Conservation (phyloP, 2,888 invertebrate species). For the Sthenelais limicola region DNA sequence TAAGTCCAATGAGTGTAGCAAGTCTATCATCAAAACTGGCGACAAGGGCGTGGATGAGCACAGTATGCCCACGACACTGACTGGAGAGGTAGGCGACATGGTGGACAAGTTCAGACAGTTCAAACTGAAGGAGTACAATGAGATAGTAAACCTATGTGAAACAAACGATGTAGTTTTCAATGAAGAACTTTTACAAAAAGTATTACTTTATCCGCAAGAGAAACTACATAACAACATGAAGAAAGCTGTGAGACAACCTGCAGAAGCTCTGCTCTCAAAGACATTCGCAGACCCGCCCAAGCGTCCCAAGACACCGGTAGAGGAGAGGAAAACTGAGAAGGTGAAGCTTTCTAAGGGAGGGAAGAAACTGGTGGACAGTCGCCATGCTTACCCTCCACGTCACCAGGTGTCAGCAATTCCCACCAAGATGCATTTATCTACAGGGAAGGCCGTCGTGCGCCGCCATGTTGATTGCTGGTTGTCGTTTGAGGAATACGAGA, state of each 20-base stretch:
- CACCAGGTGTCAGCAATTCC: conserved; percentile 53
- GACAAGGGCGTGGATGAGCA: conserved; percentile 66
- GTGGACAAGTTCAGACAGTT: conserved; percentile 64
- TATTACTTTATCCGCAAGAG: conserved; percentile 65
- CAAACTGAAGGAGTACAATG: conserved; percentile 64
- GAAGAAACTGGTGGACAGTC: conserved; percentile 57
- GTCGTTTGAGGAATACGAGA: conserved; percentile 69
- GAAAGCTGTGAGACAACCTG: conserved; percentile 58
- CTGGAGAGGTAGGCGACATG: conserved; percentile 59
- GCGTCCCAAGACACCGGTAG: conserved; percentile 10
- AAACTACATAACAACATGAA: conserved; percentile 54
- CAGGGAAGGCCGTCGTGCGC: conserved; percentile 64
- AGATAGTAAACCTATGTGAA: conserved; percentile 60
- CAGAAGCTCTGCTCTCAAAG: background rate
- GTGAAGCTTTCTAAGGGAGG: conserved; percentile 59
- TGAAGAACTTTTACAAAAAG: conserved; percentile 61
- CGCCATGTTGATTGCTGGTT: conserved; percentile 68
- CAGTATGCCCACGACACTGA: conserved; percentile 62
- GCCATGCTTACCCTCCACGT: conserved; percentile 55
- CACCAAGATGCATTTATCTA: conserved; percentile 62
- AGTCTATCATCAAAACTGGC: conserved; percentile 65
- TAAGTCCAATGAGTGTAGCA: background rate
- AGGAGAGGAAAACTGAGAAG: conserved; percentile 57
- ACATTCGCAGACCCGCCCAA: conserved; percentile 39
- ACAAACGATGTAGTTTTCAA: conserved; percentile 58